Percentiles rank a stretch among this genome's conserved stretches.
Conservation (phyloP, 2,888 invertebrate species). For the Eutolmus rufibarbis region DNA sequence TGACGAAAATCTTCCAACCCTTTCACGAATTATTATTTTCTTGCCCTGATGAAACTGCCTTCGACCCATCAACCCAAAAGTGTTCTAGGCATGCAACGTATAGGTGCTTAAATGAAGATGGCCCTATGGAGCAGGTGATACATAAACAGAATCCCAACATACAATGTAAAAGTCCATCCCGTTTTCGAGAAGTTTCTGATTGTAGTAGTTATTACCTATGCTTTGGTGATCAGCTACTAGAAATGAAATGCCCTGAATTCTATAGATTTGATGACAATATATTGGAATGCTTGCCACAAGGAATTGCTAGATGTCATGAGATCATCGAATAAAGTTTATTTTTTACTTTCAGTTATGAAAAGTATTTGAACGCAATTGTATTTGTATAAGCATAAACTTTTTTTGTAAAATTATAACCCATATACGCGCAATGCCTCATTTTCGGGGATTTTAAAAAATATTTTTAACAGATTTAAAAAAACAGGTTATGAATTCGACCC, state of each 20-base stretch:
- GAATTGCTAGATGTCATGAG: conserved; percentile 46
- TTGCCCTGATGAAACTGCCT: conserved; percentile 47
- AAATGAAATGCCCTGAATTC: conserved; percentile 50
- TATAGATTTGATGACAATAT: conserved; percentile 49
- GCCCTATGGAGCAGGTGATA: background rate
- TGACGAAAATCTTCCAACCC: conserved; percentile 44
- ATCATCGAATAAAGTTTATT: background rate
- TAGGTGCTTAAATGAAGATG: conserved; percentile 33
- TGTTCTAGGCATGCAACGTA: conserved; percentile 47
- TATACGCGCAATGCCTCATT: background rate
- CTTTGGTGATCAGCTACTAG: conserved; percentile 47
- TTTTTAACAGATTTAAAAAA: too few relatives aligned
- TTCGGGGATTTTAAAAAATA: too few relatives aligned
- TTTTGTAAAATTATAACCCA: background rate
- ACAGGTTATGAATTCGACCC: too few relatives aligned
- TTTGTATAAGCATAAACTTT: background rate
- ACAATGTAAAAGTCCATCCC: conserved; percentile 46
- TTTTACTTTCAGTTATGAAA: background rate
- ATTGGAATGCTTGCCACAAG: conserved; percentile 49
- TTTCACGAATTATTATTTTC: conserved; percentile 47
- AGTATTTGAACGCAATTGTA: background rate
- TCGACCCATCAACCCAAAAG: conserved; percentile 40
- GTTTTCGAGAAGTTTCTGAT: conserved; percentile 47
- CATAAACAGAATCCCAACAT: background rate
- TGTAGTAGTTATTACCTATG: conserved; percentile 49